Base-by-base conservation (phyloP, 2,888 invertebrate genomes). In the Scaptodrosophila latifasciaeformis region DNA sequence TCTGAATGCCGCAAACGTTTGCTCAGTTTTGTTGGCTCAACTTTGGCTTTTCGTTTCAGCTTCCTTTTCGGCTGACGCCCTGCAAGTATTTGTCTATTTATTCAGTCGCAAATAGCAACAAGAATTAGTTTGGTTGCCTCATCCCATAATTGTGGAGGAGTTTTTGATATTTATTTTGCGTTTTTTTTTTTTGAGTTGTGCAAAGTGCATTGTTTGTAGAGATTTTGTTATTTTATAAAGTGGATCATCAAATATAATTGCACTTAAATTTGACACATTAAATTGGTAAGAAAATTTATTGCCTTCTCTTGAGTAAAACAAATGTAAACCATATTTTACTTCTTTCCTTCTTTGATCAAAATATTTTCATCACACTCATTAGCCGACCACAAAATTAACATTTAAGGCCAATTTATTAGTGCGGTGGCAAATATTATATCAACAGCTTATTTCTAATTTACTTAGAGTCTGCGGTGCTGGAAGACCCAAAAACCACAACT, bases 1-100 rank as follows among this genome's bases (percentile, higher is more conserved):
- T 70, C 61, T 50, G 52, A 74, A 72, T 76, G 63, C 70, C 49
- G 52, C 59, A 66, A 69, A 58, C 54, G 50, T 49, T 44, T 55
- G 66, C 35, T 56, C 51, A 53, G 53, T 42, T 58, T 52, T 56
- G 53, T 50, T 54, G 70, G 61, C 53, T 60, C 67, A 74, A 67
- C 70, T 77, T 60, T 74, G 70, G 65, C 62, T 65, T 77, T 70
- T 57, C 48, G 62, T 49, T 31, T 19, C 31, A 10, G 40, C 19
- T 40, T 37, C 37, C 34, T 34, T 37, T 17, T 39, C 19, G 40
- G 19, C 24, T 24, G 61, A 62, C 61, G 61, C 61, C 61, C 6
- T 37, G 37, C 15, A 10, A 37, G 17, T 18, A 5, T 24, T 7
- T 3, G 15, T 37, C 9, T 37, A n/a, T n/a, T n/a, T n/a, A n/a